phyloP scores from a whole-genome alignment of 2,113 vertebrate genomes.

The Pterocles burchelli region DNA sequence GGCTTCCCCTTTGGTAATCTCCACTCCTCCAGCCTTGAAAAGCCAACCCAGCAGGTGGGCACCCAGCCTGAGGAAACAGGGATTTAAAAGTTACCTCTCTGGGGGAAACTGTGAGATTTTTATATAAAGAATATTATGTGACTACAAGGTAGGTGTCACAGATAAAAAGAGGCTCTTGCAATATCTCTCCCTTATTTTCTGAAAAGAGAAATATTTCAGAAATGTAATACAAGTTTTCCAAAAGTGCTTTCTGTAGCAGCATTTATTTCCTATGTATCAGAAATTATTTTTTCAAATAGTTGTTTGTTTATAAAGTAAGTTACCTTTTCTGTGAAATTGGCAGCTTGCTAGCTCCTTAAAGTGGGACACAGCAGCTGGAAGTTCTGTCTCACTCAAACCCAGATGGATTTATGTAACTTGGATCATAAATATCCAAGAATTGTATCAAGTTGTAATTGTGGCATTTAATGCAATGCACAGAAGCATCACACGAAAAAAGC shows the following conservation, averaged over 20 bases:
- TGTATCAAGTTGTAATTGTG: not conserved
- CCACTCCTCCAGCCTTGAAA: not conserved
- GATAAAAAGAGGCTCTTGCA: not conserved
- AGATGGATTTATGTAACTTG: not conserved
- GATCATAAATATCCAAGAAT: not conserved
- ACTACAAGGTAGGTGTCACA: not conserved
- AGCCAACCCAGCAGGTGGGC: rapidly evolving
- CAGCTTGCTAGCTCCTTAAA: not conserved
- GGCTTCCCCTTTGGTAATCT: not conserved
- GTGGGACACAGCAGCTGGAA: not conserved
- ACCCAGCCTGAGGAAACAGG: not conserved
- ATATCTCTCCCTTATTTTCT: not conserved
- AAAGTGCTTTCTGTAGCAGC: not conserved
- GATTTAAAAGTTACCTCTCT: not conserved
- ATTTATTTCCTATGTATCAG: not conserved
- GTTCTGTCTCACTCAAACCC: not conserved
- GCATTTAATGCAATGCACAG: not conserved
- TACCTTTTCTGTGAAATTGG: not conserved
- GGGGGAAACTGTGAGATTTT: not conserved
- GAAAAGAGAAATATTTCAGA: not conserved
- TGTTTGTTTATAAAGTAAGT: not conserved
- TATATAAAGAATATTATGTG: not conserved
- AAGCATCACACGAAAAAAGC: not conserved
- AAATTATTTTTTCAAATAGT: not conserved
- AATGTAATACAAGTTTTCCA: not conserved